These are phyloP conservation scores for Lepidocyrtoides sp. DNA, from an alignment of 2,888 invertebrate species.

Conservation along the genomic window DNA sequence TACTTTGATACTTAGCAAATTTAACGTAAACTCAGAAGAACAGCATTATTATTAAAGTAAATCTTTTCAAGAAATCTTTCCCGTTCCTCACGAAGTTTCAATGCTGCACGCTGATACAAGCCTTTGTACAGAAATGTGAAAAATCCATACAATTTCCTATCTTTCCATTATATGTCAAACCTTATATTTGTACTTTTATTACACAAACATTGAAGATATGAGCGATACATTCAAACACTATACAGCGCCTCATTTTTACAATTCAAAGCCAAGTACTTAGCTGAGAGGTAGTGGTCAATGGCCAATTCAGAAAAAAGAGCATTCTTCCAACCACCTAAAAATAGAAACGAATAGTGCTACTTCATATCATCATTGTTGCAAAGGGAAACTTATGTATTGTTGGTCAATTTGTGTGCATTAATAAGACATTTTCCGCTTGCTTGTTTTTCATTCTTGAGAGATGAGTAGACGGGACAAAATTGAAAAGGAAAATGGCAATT, in stretches of 20 bases:
- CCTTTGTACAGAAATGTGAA: too few relatives aligned
- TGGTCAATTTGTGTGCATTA: slow-evolving; percentile 27
- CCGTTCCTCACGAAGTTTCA: slow-evolving; percentile 67
- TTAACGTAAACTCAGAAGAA: slow-evolving; percentile 21
- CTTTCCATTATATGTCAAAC: too few relatives aligned
- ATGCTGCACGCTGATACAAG: not conserved
- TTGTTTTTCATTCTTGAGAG: slow-evolving; percentile 14
- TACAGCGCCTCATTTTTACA: not conserved
- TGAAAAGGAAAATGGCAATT: slow-evolving; percentile 17
- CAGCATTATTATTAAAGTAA: slow-evolving; percentile 43
- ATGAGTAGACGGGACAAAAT: not conserved
- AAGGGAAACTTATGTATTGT: not conserved
- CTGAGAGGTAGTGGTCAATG: slow-evolving; percentile 14
- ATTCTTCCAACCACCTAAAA: not conserved
- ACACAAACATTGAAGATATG: too few relatives aligned
- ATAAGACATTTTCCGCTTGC: slow-evolving; percentile 37
- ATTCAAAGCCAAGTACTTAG: not conserved
- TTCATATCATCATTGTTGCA: not conserved
- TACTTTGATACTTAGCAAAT: too few relatives aligned
- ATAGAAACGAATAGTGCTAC: not conserved
- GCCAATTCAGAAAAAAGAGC: not conserved
- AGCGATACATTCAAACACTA: too few relatives aligned
- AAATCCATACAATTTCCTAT: not conserved
- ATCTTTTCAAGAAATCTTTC: slow-evolving; percentile 51
- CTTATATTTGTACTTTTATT: too few relatives aligned